phyloP scores from a whole-genome alignment of 2,113 vertebrate genomes.

The Tupaia tana region DNA sequence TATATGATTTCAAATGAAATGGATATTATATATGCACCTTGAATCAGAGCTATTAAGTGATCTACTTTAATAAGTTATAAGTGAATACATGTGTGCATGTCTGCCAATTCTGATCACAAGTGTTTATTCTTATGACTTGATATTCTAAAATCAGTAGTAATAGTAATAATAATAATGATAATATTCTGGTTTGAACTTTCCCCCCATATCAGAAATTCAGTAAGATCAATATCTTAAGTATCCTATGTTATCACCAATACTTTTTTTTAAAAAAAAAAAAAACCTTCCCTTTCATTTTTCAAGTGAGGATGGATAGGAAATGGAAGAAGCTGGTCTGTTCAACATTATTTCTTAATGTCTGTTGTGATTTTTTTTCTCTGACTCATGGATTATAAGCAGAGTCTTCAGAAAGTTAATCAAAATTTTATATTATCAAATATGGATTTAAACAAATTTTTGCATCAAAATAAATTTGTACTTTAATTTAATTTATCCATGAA shows the following conservation, averaged over 20 bases:
- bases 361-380: conserved; percentile 40
- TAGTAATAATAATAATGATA: neutral
- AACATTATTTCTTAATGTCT: conserved; percentile 19
- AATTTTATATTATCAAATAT: too few species aligned
- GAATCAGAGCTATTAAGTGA: conserved; percentile 23
- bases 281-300: neutral
- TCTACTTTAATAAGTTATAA: neutral
- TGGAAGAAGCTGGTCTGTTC: neutral
- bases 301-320: neutral
- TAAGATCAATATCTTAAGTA: neutral
- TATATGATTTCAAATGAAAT: conserved; percentile 44
- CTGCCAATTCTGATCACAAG: neutral
- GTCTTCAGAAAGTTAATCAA: too few species aligned
- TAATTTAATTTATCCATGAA: too few species aligned
- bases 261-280: neutral
- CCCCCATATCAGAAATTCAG: neutral
- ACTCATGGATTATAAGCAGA: neutral
- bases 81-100: neutral
- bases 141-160: conserved; percentile 20
- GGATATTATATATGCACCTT: neutral
- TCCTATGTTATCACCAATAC: neutral
- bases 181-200: neutral
- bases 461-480: too few species aligned
- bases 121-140: neutral
- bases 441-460: too few species aligned